A percentile compares a stretch with the other conserved stretches of the same genome.
phyloP scores from a whole-genome alignment of 2,888 invertebrate species.

The Crossocerus cetratus region DNA sequence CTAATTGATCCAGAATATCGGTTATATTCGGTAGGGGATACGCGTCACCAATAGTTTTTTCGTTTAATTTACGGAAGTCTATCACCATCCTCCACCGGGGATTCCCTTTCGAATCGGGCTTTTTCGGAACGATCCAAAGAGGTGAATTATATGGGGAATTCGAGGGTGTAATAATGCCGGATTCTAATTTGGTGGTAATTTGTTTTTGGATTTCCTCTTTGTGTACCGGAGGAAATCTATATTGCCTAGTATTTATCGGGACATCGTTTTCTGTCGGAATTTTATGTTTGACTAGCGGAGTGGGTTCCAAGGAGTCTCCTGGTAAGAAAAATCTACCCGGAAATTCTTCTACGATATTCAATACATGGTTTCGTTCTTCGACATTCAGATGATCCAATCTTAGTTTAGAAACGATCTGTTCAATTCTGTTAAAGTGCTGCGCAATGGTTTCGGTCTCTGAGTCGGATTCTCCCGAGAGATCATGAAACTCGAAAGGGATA shows the following conservation, averaged over 20 bases:
- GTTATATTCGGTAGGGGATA: no score
- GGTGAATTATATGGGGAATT: constrained; percentile 3
- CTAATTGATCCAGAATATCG: no score
- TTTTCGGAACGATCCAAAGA: background rate
- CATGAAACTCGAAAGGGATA: constrained; percentile 5
- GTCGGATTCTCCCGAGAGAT: background rate
- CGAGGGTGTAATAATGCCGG: constrained; percentile 3
- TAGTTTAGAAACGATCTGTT: background rate
- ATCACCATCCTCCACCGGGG: no score
- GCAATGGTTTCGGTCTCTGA: background rate
- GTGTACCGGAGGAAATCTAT: no score
- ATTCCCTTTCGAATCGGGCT: no score
- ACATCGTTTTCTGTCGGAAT: background rate
- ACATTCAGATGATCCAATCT: background rate
- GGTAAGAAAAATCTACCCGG: background rate
- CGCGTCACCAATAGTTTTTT: no score
- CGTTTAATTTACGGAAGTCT: no score
- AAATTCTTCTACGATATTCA: background rate
- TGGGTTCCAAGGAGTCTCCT: background rate
- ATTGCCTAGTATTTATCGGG: background rate
- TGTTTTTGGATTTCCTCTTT: no score
- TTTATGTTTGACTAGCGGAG: background rate
- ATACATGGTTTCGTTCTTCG: constrained; percentile 1
- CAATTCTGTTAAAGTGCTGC: background rate
- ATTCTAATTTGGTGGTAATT: background rate